Evolutionary conservation across 2,888 invertebrate genomes (phyloP).

Genomic region (Netelia virgata): DNA sequence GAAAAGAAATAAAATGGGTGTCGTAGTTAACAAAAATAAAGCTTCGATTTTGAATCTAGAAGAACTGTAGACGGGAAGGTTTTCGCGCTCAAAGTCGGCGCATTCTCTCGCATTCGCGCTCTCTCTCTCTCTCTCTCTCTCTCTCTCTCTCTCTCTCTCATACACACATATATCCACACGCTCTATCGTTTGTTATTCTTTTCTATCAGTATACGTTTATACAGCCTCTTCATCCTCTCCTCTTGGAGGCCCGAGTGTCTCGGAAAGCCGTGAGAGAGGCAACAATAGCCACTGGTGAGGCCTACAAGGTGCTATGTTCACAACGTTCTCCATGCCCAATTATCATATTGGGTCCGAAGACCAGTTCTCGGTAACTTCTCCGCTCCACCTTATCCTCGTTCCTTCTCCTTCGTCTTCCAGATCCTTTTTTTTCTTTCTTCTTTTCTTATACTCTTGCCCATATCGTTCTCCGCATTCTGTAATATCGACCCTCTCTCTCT

Average conservation of each 20-base stretch:
- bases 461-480: slow-evolving; percentile 61
- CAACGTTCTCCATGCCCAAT: slow-evolving; percentile 80
- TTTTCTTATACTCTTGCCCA: slow-evolving; percentile 60
- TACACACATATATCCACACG: too few species aligned
- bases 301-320: slow-evolving; percentile 80
- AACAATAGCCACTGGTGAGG: slow-evolving; percentile 74
- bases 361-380: slow-evolving; percentile 74
- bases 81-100: slow-evolving; percentile 74
- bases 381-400: slow-evolving; percentile 53
- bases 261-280: slow-evolving; percentile 72
- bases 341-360: slow-evolving; percentile 81
- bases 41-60: too few species aligned
- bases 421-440: slow-evolving; percentile 42
- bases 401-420: slow-evolving; percentile 49
- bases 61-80: slow-evolving; percentile 31
- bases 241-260: slow-evolving; percentile 64
- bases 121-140: too few species aligned
- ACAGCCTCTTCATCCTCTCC: neutral
- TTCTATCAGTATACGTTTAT: slow-evolving; percentile 6
- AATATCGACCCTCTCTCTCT: slow-evolving; percentile 30
- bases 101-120: slow-evolving; percentile 71
- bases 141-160: neutral
- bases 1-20: too few species aligned
- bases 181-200: slow-evolving; percentile 25
- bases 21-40: too few species aligned